Evolutionary conservation across 1,140 invertebrate species (phyloP).

Genomic region (Gerris buenoi): DNA sequence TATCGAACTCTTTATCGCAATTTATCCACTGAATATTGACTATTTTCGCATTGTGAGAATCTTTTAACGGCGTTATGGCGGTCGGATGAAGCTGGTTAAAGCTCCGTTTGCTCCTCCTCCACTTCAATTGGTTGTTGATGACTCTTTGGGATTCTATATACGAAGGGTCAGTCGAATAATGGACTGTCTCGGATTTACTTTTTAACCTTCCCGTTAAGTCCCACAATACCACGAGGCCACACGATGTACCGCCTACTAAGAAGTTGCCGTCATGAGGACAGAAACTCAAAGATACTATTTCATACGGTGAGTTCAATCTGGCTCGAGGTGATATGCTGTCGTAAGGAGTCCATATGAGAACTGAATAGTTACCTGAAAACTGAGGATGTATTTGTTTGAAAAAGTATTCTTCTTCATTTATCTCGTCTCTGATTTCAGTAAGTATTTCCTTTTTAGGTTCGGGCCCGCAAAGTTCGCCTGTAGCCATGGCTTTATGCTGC

Average conservation of each 20-base stretch:
- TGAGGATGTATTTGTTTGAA: neutral
- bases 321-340: neutral
- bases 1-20: neutral
- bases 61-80: conserved; percentile 40
- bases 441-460: neutral
- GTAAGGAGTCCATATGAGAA: neutral
- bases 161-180: conserved; percentile 43
- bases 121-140: conserved; percentile 40
- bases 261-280: conserved; percentile 51
- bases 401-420: neutral
- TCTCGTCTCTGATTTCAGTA: neutral
- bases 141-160: conserved; percentile 41
- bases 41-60: conserved; percentile 43
- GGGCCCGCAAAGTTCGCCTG: too few species aligned
- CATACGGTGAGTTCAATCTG: conserved; percentile 43
- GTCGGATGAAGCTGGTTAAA: conserved; percentile 39
- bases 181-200: conserved; percentile 42
- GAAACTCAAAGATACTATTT: conserved; percentile 45
- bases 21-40: conserved; percentile 49
- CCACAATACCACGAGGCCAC: conserved; percentile 55
- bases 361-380: neutral
- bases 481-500: too few species aligned
- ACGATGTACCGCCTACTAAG: conserved; percentile 49
- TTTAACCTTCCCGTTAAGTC: conserved; percentile 47
- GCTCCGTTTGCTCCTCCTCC: conserved; percentile 45